Evolutionary conservation across 2,113 vertebrate species (phyloP).

Genomic region (Rhea americana): DNA sequence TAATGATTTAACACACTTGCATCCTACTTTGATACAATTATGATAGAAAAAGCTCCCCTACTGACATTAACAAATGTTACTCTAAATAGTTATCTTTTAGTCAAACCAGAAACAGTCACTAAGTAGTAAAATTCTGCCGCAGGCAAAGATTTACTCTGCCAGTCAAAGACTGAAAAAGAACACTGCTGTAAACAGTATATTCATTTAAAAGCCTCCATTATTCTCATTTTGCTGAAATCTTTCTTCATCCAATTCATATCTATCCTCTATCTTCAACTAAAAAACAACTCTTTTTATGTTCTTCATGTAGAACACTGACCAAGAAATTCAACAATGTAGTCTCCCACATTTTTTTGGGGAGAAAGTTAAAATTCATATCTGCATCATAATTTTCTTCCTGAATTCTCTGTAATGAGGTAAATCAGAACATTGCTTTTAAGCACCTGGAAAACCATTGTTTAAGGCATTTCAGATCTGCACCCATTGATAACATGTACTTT

Average conservation of each 20-base stretch:
- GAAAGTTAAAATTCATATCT: background rate
- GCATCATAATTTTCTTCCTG: background rate
- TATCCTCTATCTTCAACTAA: background rate
- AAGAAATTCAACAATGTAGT: background rate
- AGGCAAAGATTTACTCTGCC: conserved; percentile 28
- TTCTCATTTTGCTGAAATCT: background rate
- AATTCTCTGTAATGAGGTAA: background rate
- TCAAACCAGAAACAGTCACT: conserved; percentile 11
- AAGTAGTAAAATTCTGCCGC: conserved; percentile 1
- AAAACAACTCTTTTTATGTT: background rate
- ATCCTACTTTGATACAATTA: conserved; percentile 53
- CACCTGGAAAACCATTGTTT: background rate
- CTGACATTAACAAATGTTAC: conserved; percentile 46
- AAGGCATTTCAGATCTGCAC: background rate
- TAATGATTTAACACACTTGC: conserved; percentile 29
- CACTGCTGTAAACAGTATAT: background rate
- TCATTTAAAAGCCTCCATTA: conserved; percentile 30
- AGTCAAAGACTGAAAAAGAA: conserved; percentile 4
- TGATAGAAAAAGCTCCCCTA: conserved; percentile 14
- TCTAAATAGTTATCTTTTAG: conserved; percentile 15
- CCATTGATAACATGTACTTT: background rate
- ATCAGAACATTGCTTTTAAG: background rate
- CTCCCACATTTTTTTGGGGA: background rate
- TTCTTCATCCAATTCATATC: background rate
- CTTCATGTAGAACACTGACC: background rate